Evolutionary conservation across 2,113 vertebrate genomes (phyloP).

Genomic region (Psittacara wagleri): DNA sequence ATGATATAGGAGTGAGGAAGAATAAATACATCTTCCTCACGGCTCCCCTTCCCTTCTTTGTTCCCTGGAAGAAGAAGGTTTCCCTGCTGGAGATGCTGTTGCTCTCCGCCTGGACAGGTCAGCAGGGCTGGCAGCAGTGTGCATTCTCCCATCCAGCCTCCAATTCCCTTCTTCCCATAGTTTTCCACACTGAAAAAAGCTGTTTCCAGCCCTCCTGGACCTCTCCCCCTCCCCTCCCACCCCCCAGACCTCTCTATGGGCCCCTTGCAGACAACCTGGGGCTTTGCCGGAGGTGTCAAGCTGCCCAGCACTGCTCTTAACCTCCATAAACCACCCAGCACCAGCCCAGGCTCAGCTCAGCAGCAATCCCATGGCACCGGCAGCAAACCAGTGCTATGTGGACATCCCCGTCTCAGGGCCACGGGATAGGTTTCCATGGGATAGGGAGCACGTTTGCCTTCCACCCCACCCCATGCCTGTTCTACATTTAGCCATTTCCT

Average conservation of each 20-base stretch:
- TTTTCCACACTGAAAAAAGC: constrained; percentile 11
- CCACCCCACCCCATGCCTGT: background rate
- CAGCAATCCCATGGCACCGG: background rate
- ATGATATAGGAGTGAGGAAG: constrained; percentile 65
- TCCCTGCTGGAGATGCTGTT: constrained; percentile 75
- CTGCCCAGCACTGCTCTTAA: accelerated
- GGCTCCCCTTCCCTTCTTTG: constrained; percentile 65
- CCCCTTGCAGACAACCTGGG: background rate
- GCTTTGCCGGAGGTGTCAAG: background rate
- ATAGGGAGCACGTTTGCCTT: background rate
- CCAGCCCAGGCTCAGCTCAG: background rate
- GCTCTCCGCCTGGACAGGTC: constrained; percentile 56
- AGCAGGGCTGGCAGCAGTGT: constrained; percentile 11
- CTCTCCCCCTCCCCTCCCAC: background rate
- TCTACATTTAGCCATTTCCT: constrained; percentile 10
- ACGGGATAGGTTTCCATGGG: background rate
- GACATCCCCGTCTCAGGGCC: background rate
- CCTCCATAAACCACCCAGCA: background rate
- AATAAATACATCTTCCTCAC: constrained; percentile 55
- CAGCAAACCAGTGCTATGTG: background rate
- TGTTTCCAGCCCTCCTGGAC: background rate
- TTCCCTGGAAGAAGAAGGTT: constrained; percentile 68
- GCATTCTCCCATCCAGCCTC: background rate
- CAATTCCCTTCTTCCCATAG: background rate
- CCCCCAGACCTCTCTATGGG: background rate